Evolutionary conservation across 2,888 invertebrate genomes (phyloP), one percentile per base, ranked within the genome.

Genomic region (Steinernema hermaphroditum): DNA sequence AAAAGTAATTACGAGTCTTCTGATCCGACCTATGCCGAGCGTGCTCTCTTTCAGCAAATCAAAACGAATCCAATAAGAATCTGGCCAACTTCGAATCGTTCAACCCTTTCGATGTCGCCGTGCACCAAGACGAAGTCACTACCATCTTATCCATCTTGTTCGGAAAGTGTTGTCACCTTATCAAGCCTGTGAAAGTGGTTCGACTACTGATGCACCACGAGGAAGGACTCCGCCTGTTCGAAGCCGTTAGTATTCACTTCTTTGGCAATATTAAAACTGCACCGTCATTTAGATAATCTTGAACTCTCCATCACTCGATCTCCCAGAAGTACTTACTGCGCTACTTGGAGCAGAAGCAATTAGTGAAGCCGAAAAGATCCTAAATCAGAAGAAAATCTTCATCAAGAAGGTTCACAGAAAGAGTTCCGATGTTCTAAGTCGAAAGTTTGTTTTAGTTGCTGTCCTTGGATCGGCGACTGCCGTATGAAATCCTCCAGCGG

Each of bases 51-150:
- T n/a, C n/a, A n/a, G n/a, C n/a, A n/a, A n/a, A n/a, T n/a, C n/a
- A n/a, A n/a, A n/a, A n/a, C n/a, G n/a, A n/a, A n/a, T n/a, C n/a
- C n/a, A n/a, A n/a, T n/a, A n/a, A n/a, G n/a, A n/a, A n/a, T n/a
- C 22, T 29, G 29, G 32, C 70, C 29, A n/a, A 43, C n/a, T n/a
- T 8, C 27, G 73, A 72, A 8, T 16, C 73, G 4, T 75, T 75
- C 49, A 71, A 76, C 22, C 75, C 75, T 14, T 75, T 75, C 50
- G 75, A 76, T 57, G 57, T 54, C 24, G 75, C 46, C 29, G 12
- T 57, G 19, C 50, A 32, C 8, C 75, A 68, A 32, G 75, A 75
- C 70, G 75, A 75, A 43, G 74, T 75, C 50, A 75, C 72, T 8
- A 72, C 72, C 32, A 75, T 75, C 14, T 72, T 76, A 9, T 69